A percentile compares a stretch with the other conserved stretches of the same genome.
Evolutionary conservation across 2,888 invertebrate genomes (phyloP).

Genomic region (Phytoseiulus persimilis): DNA sequence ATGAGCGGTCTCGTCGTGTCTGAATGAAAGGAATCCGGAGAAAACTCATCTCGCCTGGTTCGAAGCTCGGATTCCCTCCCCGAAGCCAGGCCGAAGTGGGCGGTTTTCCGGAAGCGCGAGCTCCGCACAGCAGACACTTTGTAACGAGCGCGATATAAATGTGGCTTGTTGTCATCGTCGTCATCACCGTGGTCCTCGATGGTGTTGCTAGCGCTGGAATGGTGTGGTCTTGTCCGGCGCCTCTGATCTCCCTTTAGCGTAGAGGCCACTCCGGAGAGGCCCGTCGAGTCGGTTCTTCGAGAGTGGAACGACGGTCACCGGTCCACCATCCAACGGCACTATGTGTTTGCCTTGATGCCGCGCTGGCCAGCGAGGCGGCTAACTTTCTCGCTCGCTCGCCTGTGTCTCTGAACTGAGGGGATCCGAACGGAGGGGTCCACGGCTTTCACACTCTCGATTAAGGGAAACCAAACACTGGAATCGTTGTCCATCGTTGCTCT

Average conservation of each 20-base stretch:
- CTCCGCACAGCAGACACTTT: too few relatives aligned
- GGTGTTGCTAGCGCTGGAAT: neutral
- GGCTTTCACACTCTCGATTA: neutral
- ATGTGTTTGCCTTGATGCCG: neutral
- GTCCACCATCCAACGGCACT: neutral
- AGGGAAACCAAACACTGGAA: neutral
- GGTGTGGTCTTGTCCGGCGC: neutral
- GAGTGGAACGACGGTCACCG: neutral
- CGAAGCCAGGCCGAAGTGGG: too few relatives aligned
- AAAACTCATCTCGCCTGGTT: too few relatives aligned
- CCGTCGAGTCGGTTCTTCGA: neutral
- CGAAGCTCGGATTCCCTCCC: too few relatives aligned
- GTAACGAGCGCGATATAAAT: neutral
- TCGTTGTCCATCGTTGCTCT: neutral
- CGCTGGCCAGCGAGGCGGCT: neutral
- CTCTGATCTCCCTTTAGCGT: neutral
- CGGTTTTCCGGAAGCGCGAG: too few relatives aligned
- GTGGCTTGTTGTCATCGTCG: neutral
- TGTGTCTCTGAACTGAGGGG: neutral
- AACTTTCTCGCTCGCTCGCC: neutral
- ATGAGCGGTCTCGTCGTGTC: too few relatives aligned
- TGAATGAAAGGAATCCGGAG: too few relatives aligned
- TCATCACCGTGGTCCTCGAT: neutral
- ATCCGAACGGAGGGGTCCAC: neutral
- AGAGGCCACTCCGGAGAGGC: neutral